Evolutionary conservation across 2,797 vertebrate genomes (phyloP), one percentile per base, ranked within the genome.

Genomic region (Rhynchonycteris naso): DNA sequence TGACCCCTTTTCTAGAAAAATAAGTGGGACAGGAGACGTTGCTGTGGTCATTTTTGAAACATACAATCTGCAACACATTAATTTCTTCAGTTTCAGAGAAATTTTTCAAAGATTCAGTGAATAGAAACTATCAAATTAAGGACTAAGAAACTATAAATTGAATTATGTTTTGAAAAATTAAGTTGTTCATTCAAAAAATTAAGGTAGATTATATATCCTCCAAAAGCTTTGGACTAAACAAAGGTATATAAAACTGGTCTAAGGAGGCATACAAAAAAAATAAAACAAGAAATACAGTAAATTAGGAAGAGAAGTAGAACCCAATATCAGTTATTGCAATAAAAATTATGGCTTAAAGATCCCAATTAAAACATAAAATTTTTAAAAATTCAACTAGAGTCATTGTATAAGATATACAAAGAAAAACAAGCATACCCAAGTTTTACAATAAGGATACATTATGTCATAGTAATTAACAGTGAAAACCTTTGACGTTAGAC

Each of bases 311-410:
- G 8, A 87, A 61, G 11, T 81, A 82, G 63, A 93, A 68, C 30
- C n/a, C 68, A 95, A 50, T n/a, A 30, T 72, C 6, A 59, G 47
- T 24, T 78, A 58, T 47, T 86, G 54, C 18, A 86, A 47, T 61
- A 93, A 82, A 69, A 93, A 59, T 72, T 72, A 71, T 71, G 24
- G 5, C 6, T 58, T 90, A 72, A 87, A 65, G 12, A 87, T 87
- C 28, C 72, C 18, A 93, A 50, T 82, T 69, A 71, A 65, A 90
- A 58, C 26, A 81, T 18, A 58, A 15, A 72, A 15, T 35, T 56
- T 91, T 83, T 71, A 14, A 80, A 80, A 85, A 81, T 35, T 15
- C 22, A 88, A 5, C 18, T 78, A 65, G 13, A 35, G 7, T 16
- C 52, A 54, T 58, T 18, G 50, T 59, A 19, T 66, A 91, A 58